These are phyloP conservation scores for Limenitis camilla DNA, from an alignment of 2,888 invertebrate genomes.

Conservation along the genomic window DNA sequence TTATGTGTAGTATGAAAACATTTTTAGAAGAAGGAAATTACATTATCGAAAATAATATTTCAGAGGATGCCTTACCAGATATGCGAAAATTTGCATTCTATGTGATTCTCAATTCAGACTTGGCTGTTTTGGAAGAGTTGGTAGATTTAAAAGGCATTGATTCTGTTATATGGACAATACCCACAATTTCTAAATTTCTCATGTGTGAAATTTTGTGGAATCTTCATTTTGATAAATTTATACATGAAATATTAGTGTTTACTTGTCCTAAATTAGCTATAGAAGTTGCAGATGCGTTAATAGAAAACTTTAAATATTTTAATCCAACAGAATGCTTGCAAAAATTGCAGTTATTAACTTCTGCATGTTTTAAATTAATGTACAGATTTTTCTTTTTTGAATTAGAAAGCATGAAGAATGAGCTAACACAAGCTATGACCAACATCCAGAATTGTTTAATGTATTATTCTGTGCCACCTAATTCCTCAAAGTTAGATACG, in stretches of 20 bases:
- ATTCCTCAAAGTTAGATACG: conserved; percentile 38
- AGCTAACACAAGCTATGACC: conserved; percentile 33
- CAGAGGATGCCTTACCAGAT: conserved; percentile 28
- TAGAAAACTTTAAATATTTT: conserved; percentile 51
- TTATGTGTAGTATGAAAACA: conserved; percentile 36
- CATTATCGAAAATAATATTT: conserved; percentile 32
- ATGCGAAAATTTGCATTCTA: conserved; percentile 52
- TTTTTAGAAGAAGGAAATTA: conserved; percentile 47
- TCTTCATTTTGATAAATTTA: conserved; percentile 47
- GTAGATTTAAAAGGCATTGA: conserved; percentile 48
- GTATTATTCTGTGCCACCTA: conserved; percentile 50
- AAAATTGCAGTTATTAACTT: conserved; percentile 40
- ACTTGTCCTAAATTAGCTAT: conserved; percentile 47
- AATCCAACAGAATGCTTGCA: conserved; percentile 42
- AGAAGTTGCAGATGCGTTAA: conserved; percentile 47
- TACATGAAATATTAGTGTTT: conserved; percentile 49
- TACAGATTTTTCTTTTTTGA: conserved; percentile 48
- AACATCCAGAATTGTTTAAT: conserved; percentile 47
- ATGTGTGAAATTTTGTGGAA: conserved; percentile 60
- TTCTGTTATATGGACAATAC: conserved; percentile 51
- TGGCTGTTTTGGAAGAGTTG: conserved; percentile 45
- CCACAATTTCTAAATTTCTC: conserved; percentile 51
- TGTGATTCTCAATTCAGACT: conserved; percentile 51
- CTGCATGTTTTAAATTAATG: conserved; percentile 46
- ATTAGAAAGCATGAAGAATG: conserved; percentile 32